Percentiles rank a stretch among this genome's conserved stretches.
phyloP scores from a whole-genome alignment of 2,888 invertebrate genomes.

The Cosmia pyralina region DNA sequence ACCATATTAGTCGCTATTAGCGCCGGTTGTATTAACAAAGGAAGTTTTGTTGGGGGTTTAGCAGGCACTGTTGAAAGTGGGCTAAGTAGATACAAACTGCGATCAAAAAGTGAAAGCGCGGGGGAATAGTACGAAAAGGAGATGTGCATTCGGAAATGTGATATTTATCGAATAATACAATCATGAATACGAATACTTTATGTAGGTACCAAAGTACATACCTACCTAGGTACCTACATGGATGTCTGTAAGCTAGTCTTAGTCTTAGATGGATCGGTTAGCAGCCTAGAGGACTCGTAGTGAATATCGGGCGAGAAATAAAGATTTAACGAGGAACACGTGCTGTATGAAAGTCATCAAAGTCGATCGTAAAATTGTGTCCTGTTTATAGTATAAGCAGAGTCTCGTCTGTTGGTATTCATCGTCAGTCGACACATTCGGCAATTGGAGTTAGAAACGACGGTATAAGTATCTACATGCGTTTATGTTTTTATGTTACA shows the following conservation, averaged over 20 bases:
- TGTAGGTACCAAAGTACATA: neutral
- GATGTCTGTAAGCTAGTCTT: neutral
- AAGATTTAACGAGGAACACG: conserved; percentile 71
- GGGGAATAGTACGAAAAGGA: conserved; percentile 29
- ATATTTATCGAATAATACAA: conserved; percentile 40
- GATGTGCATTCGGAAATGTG: conserved; percentile 31
- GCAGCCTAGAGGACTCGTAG: conserved; percentile 26
- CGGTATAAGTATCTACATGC: too few species aligned
- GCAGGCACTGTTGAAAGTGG: conserved; percentile 53
- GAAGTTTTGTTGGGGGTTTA: conserved; percentile 64
- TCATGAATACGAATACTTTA: conserved; percentile 4
- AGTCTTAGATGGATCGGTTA: conserved; percentile 9
- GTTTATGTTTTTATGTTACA: neutral
- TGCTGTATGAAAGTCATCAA: conserved; percentile 68
- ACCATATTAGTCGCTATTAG: conserved; percentile 80
- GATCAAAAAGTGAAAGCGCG: conserved; percentile 63
- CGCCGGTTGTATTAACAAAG: conserved; percentile 72
- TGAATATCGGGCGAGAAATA: conserved; percentile 61
- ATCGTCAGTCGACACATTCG: conserved; percentile 21
- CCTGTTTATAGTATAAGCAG: conserved; percentile 67
- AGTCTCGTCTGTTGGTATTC: conserved; percentile 31
- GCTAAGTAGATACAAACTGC: conserved; percentile 59
- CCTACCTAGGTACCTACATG: neutral
- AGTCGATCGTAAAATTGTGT: conserved; percentile 74
- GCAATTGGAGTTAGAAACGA: neutral